Evolutionary conservation across 2,113 vertebrate species (phyloP).

Genomic region (Montifringilla adamsi): DNA sequence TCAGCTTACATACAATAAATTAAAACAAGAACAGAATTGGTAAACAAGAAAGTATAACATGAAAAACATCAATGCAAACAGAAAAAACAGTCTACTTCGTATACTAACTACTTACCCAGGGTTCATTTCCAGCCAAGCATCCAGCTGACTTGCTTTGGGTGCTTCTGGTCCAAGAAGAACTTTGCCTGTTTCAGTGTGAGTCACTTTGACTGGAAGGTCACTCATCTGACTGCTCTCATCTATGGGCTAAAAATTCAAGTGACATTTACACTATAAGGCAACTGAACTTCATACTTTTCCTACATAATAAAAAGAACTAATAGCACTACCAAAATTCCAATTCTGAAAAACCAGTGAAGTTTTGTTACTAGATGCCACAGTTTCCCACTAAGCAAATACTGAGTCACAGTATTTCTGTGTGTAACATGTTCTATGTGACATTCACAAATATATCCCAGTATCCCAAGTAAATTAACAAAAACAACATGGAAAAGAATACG

Average conservation of each 20-base stretch:
- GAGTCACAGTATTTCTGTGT: not conserved
- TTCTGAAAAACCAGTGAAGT: not conserved
- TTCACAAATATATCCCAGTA: not conserved
- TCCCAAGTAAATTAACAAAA: not conserved
- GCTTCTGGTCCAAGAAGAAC: slow-evolving; percentile 94
- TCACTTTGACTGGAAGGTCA: slow-evolving; percentile 96
- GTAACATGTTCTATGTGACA: not conserved
- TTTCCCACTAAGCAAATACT: not conserved
- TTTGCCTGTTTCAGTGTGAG: slow-evolving; percentile 95
- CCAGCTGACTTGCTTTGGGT: slow-evolving; percentile 96
- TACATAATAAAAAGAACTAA: not conserved
- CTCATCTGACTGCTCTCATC: slow-evolving; percentile 99
- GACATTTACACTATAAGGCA: not conserved
- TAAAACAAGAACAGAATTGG: not conserved
- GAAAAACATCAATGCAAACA: not conserved
- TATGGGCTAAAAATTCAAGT: slow-evolving; percentile 79
- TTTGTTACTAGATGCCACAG: not conserved
- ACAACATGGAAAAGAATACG: not conserved
- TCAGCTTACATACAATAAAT: not conserved
- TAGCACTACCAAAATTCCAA: not conserved
- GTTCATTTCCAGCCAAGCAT: slow-evolving; percentile 99
- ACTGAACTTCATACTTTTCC: not conserved
- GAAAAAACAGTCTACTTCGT: not conserved
- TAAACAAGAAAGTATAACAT: not conserved
- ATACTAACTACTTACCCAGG: slow-evolving; percentile 81